phyloP scores from a whole-genome alignment of 2,888 invertebrate genomes.

The Erpobdella octoculata region DNA sequence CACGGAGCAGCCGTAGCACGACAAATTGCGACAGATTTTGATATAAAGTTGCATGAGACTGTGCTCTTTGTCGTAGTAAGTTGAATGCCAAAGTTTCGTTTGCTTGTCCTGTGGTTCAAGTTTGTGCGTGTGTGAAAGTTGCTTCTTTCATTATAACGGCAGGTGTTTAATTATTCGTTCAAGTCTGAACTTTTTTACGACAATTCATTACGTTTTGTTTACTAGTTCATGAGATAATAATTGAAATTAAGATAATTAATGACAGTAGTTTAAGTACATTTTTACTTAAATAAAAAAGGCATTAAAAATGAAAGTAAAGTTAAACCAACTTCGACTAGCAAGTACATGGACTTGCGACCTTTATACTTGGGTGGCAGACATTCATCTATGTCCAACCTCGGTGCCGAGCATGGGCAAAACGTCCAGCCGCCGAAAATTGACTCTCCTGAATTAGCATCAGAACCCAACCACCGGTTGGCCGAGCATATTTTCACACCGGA shows the following conservation, averaged over 20 bases:
- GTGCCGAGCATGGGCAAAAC: background rate
- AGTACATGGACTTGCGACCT: slow-evolving; percentile 57
- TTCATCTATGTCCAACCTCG: slow-evolving; percentile 41
- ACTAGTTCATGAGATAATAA: too few relatives aligned
- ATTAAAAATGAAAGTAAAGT: background rate
- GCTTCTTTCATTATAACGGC: too few relatives aligned
- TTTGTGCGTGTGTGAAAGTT: too few relatives aligned
- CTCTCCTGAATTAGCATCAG: background rate
- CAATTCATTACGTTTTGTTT: too few relatives aligned
- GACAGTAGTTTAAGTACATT: background rate
- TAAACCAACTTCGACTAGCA: slow-evolving; percentile 58
- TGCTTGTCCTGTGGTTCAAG: slow-evolving; percentile 57
- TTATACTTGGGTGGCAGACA: slow-evolving; percentile 59
- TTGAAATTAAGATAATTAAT: too few relatives aligned
- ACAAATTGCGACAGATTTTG: slow-evolving; percentile 60
- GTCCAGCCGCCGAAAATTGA: background rate
- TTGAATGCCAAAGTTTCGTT: slow-evolving; percentile 61
- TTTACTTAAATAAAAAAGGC: background rate
- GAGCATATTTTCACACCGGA: background rate
- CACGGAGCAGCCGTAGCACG: slow-evolving; percentile 60
- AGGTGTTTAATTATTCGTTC: too few relatives aligned
- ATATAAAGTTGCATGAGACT: slow-evolving; percentile 62
- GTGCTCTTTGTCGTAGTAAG: slow-evolving; percentile 60
- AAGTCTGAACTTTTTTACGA: too few relatives aligned
- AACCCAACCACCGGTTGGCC: background rate